phyloP scores from a whole-genome alignment of 2,797 vertebrate genomes.

The Gymnothorax reevesii region DNA sequence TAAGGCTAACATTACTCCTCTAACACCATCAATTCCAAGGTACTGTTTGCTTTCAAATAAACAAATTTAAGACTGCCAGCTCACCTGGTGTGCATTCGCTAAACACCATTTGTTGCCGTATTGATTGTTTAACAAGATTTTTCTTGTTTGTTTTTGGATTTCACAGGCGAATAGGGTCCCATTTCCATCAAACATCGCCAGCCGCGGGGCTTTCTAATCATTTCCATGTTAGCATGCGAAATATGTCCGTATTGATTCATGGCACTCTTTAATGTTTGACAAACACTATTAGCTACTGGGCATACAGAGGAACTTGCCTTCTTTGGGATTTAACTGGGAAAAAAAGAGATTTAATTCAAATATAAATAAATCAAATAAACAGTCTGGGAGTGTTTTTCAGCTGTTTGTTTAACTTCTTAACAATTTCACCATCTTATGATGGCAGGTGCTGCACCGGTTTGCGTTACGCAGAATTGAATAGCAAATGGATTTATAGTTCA shows the following conservation, averaged over 20 bases:
- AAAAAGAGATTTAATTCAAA: background rate
- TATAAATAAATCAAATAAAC: background rate
- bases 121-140: background rate
- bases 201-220: background rate
- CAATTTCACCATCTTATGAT: background rate
- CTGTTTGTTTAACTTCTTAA: background rate
- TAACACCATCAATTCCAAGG: background rate
- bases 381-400: background rate
- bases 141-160: background rate
- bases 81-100: background rate
- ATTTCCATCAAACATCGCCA: background rate
- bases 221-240: slow-evolving; percentile 1
- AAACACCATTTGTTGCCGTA: background rate
- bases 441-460: background rate
- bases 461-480: background rate
- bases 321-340: background rate
- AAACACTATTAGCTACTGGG: slow-evolving; percentile 10
- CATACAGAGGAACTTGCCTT: background rate
- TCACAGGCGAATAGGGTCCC: background rate
- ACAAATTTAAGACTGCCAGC: background rate
- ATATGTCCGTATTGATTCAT: slow-evolving; percentile 5
- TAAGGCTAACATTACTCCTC: too few species aligned
- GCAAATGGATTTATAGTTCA: background rate
- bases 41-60: background rate
- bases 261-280: background rate